Evolutionary conservation across 1,140 invertebrate species (phyloP).

Genomic region (Pemphigus obesinymphae): DNA sequence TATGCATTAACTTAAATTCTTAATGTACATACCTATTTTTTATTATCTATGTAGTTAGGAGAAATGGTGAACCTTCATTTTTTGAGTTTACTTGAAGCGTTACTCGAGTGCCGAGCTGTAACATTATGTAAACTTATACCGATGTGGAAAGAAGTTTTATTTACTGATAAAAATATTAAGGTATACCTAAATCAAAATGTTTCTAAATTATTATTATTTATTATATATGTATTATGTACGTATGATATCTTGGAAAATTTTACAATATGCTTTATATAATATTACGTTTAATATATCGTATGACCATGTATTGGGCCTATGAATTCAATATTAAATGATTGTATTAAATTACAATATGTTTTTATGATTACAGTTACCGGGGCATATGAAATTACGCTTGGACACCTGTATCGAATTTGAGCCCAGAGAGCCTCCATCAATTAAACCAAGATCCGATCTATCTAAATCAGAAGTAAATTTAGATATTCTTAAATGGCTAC

Average conservation of each 20-base stretch:
- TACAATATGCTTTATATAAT: too few species aligned
- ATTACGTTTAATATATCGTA: too few species aligned
- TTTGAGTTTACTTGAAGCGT: slow-evolving; percentile 87
- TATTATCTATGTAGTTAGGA: slow-evolving; percentile 71
- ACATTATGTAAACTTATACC: slow-evolving; percentile 81
- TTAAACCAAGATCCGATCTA: slow-evolving; percentile 46
- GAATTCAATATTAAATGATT: background rate
- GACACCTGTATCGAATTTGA: slow-evolving; percentile 79
- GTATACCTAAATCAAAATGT: background rate
- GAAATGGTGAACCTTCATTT: slow-evolving; percentile 98
- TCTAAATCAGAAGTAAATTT: slow-evolving; percentile 17
- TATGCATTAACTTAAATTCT: background rate
- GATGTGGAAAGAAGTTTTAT: slow-evolving; percentile 62
- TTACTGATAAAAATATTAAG: slow-evolving; percentile 36
- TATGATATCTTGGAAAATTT: background rate
- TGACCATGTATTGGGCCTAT: too few species aligned
- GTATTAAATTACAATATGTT: background rate
- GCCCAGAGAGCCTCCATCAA: slow-evolving; percentile 51
- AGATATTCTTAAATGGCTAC: slow-evolving; percentile 70
- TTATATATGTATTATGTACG: background rate
- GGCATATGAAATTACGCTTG: slow-evolving; percentile 82
- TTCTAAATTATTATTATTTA: background rate
- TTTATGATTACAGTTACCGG: slow-evolving; percentile 68
- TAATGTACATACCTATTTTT: slow-evolving; percentile 44
- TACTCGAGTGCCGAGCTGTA: slow-evolving; percentile 92